Evolutionary conservation across 2,888 invertebrate genomes (phyloP), one percentile per base, ranked within the genome.

Genomic region (Caradrina clavipalpis): DNA sequence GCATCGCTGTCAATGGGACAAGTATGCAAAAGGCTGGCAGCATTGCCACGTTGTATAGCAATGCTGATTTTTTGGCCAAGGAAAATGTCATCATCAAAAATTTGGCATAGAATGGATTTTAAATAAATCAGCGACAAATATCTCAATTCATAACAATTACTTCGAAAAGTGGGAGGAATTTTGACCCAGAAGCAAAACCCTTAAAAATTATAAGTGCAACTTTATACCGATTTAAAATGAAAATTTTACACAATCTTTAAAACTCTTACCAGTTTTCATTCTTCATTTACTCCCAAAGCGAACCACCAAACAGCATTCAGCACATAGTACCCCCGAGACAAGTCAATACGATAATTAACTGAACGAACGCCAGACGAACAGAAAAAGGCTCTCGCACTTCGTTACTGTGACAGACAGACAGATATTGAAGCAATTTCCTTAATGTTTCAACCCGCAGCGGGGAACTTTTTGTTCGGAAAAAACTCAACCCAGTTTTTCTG

Each of bases 401-500:
- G 39, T 71, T 71, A 57, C 15, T 21, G 53, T 47, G 56, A 56
- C 70, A 65, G 82, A 63, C 61, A 39, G 69, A 77, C 70, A 60
- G 82, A 78, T 70, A 78, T 70, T 68, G 64, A 62, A 59, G 61
- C 73, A 78, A 78, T 84, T 75, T 84, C 68, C 80, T 72, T 54
- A 39, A 60, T 61, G 55, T 60, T 60, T 21, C 55, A 17, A 49
- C 26, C 11, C 11, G 10, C 0, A 59, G 42, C 3, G 47, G 22
- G 1, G 2, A 39, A 61, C 39, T 53, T 65, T 80, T 55, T 22
- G 19, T 19, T 17, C 0, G 15, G 31, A 8, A 47, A 55, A 35
- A 47, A 39, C 13, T 49, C 21, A 13, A 11, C 11, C 4, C 35
- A n/a, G 26, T 58, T 61, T 75, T 42, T 53, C n/a, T 22, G 13